Base-by-base conservation (phyloP, 2,888 invertebrate species). In the Andrena trimmerana region DNA sequence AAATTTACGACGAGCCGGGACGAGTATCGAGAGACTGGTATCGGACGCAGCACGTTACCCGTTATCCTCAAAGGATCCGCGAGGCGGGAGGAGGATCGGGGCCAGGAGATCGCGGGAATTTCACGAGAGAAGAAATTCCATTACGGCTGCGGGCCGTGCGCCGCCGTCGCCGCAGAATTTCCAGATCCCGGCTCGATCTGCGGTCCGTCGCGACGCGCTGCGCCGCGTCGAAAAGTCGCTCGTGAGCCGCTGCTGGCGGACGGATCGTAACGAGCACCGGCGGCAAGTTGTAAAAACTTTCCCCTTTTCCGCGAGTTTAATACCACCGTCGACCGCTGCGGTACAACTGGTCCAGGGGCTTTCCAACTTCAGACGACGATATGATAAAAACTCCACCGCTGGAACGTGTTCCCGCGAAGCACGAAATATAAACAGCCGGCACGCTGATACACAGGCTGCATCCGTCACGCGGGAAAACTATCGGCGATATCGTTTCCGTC, bases 281-380 rank as follows among this genome's bases (percentile, higher is more conserved):
- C 54, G 73, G 65, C 62, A 84, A 86, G 76, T 86, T 88, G 62
- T 73, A 79, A 80, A 84, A 88, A 82, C 86, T 86, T 83, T 70
- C 42, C 57, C 63, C 75, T 63, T 65, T 77, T n/a, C 52, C 66
- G 36, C 42, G 66, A 81, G 60, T 78, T 87, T 86, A 78, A 81
- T 81, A 74, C 79, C 80, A 71, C 79, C 80, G 27, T 20, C 84
- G 27, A 20, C 48, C 52, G 59, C 0, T 42, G 33, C 10, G 20
- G 63, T 50, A 68, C 67, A 76, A 59, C 57, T 20, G 24, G 24
- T 60, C 63, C 8, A 42, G 33, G 42, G 24, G 27, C 42, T 77
- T 57, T 72, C 50, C 29, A 84, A 87, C 75, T 78, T 84, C 65
- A n/a, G n/a, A n/a, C 60, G 57, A 54, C 33, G 31, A 59, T 36